Base-by-base conservation (phyloP, 2,113 vertebrate genomes). In the Microcebus murinus region DNA sequence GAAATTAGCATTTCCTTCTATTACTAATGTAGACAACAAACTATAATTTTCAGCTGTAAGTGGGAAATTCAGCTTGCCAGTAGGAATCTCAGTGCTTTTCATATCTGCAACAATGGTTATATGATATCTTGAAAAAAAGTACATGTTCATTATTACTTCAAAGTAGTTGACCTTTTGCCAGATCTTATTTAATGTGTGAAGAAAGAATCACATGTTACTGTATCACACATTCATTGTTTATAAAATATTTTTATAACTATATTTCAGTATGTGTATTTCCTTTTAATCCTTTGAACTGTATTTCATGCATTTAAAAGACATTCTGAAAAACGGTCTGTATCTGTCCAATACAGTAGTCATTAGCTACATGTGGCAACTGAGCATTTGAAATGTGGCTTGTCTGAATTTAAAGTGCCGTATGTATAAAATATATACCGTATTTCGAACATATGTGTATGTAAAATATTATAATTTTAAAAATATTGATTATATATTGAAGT, bases 271-370 rank as follows among this genome's bases (percentile, higher is more conserved):
- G n/a, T 48, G 17, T 87, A 21, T 70, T 55, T 77, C 17, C 8
- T 83, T 73, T 88, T 87, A 87, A 91, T 80, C 55, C 17, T 92
- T 57, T 84, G 45, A 88, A 34, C 86, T 96, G 10, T 70, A 94
- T 85, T 65, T 80, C 29, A 85, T 31, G 57, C 50, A 68, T 94
- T 85, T 70, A 29, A 84, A 92, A 74, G 65, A 20, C 4, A 25
- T 73, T 96, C 18, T 31, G 6, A 55, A 34, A 20, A 77, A 89
- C 11, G 13, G 15, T 68, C 23, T 83, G 3, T 45, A 70, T 80
- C 34, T 68, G 39, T 74, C 20, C 7, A 84, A 1, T 84, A 76
- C 9, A 59, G 70, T 68, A 73, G 21, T 71, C 59, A 18, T 8
- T 84, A 65, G 25, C 18, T 45, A 31, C 45, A 8, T 23, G 29